Evolutionary conservation across 1,140 invertebrate species (phyloP).

Genomic region (Diploscapter pachys): DNA sequence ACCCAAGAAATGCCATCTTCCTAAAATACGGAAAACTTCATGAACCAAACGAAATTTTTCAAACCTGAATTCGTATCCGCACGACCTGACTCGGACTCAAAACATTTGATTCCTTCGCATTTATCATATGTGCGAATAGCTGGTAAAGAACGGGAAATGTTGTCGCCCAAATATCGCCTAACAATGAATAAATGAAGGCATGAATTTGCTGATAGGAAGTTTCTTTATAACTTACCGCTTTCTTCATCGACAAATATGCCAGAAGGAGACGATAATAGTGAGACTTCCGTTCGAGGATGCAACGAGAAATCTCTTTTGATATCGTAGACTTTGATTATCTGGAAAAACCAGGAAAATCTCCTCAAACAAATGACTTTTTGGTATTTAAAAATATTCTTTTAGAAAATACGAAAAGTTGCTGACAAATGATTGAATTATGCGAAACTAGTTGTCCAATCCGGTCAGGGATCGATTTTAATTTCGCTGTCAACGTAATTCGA

Average conservation of each 20-base stretch:
- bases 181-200: background rate
- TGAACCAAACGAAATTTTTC: background rate
- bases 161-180: constrained; percentile 8
- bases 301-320: constrained; percentile 20
- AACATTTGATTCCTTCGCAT: background rate
- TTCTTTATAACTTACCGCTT: background rate
- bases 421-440: too few relatives aligned
- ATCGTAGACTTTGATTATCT: constrained; percentile 15
- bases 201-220: background rate
- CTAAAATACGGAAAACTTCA: constrained; percentile 15
- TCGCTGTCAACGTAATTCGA: too few relatives aligned
- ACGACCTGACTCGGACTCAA: constrained; percentile 9
- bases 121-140: background rate
- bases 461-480: too few relatives aligned
- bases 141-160: constrained; percentile 17
- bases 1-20: constrained; percentile 32
- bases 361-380: too few relatives aligned
- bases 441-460: too few relatives aligned
- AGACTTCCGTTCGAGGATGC: background rate
- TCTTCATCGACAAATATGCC: constrained; percentile 11
- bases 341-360: background rate
- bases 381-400: too few relatives aligned
- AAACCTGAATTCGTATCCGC: constrained; percentile 21
- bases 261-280: constrained; percentile 17
- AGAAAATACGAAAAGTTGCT: too few relatives aligned